These are phyloP conservation scores for Strigops habroptila DNA, from an alignment of 2,113 vertebrate genomes.

Conservation along the genomic window DNA sequence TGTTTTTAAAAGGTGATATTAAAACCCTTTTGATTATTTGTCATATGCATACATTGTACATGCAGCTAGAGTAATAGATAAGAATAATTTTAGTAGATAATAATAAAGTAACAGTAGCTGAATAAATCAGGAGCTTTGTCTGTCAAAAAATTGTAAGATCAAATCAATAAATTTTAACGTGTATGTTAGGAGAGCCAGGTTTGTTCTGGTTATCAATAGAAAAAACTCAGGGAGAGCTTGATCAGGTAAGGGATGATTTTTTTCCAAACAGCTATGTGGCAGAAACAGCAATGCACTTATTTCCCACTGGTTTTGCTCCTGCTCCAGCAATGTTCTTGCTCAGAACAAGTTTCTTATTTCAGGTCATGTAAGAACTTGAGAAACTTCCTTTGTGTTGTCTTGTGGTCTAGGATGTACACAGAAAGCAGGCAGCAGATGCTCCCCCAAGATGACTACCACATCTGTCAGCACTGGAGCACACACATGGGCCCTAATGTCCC, in stretches of 20 bases:
- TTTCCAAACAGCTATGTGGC: not conserved
- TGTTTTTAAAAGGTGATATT: not conserved
- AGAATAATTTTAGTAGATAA: not conserved
- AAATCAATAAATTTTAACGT: not conserved
- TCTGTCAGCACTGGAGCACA: not conserved
- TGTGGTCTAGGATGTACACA: not conserved
- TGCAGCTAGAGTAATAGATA: not conserved
- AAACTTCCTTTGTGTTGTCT: not conserved
- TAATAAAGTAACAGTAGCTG: not conserved
- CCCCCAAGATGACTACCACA: accelerated
- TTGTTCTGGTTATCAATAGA: not conserved
- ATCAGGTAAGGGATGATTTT: not conserved
- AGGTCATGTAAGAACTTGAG: not conserved
- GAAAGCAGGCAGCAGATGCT: accelerated
- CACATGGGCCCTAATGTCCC: accelerated
- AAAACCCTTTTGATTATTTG: not conserved
- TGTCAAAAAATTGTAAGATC: not conserved
- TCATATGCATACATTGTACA: not conserved
- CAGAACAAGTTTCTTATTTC: not conserved
- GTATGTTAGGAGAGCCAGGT: not conserved
- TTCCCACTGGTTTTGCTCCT: not conserved
- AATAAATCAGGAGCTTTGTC: not conserved
- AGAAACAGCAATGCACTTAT: not conserved
- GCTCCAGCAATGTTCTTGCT: accelerated
- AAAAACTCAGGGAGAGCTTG: not conserved